Conservation (phyloP, 2,888 invertebrate genomes). For the Peribatodes rhomboidaria region DNA sequence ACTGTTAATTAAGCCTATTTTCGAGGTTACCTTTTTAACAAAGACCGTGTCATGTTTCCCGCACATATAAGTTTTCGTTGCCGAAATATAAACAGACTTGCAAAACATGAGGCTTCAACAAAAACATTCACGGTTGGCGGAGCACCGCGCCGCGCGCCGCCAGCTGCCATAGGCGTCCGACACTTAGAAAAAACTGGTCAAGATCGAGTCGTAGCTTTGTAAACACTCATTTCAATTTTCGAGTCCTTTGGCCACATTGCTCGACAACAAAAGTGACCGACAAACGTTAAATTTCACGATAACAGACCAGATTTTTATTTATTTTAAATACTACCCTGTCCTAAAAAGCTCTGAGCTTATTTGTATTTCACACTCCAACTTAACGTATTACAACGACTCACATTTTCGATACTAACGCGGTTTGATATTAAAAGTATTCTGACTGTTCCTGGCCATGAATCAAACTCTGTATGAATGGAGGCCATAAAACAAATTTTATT, state of each 20-base stretch:
- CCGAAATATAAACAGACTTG: constrained; percentile 76
- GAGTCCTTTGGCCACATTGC: constrained; percentile 18
- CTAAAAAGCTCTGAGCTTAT: constrained; percentile 32
- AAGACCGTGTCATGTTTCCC: constrained; percentile 62
- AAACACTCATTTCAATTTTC: constrained; percentile 35
- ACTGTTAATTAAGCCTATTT: constrained; percentile 21
- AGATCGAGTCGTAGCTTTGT: constrained; percentile 46
- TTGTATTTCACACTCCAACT: constrained; percentile 40
- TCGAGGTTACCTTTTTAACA: constrained; percentile 54
- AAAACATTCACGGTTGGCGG: constrained; percentile 81
- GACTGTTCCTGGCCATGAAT: constrained; percentile 63
- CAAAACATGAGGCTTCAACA: constrained; percentile 69
- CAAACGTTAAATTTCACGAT: constrained; percentile 39
- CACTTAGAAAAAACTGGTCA: constrained; percentile 46
- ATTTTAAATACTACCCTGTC: constrained; percentile 30
- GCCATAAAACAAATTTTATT: constrained; percentile 79
- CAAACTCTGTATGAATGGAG: constrained; percentile 71
- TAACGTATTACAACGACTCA: constrained; percentile 22
- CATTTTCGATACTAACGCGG: constrained; percentile 34
- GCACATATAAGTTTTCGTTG: constrained; percentile 67
- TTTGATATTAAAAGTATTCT: constrained; percentile 51
- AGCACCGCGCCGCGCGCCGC: constrained; percentile 72
- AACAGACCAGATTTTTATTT: constrained; percentile 40
- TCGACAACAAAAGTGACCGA: constrained; percentile 35
- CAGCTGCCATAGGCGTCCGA: constrained; percentile 47